Evolutionary conservation across 1,140 invertebrate genomes (phyloP).

Genomic region (Paraescarpia echinospica): DNA sequence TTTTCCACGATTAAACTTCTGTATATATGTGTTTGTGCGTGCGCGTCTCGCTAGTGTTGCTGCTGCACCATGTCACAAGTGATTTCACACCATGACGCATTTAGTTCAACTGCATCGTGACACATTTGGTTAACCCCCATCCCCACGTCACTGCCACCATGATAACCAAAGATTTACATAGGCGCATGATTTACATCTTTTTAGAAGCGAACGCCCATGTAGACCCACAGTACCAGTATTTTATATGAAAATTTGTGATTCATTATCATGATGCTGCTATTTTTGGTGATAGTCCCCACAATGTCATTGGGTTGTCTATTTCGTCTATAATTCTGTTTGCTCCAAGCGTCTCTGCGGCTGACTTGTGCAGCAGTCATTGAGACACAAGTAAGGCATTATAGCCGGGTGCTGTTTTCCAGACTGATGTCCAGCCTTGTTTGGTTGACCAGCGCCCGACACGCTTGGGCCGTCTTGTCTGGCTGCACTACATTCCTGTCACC

Average conservation of each 20-base stretch:
- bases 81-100: not conserved
- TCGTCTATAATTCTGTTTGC: not conserved
- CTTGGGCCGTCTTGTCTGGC: not conserved
- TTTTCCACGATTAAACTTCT: constrained; percentile 1
- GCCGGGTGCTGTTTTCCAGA: not conserved
- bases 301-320: not conserved
- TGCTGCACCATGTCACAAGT: not conserved
- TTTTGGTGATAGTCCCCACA: not conserved
- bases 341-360: not conserved
- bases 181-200: not conserved
- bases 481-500: not conserved
- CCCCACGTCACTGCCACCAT: not conserved
- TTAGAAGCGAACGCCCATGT: not conserved
- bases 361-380: not conserved
- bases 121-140: not conserved
- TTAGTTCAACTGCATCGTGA: not conserved
- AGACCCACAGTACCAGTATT: not conserved
- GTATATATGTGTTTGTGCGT: constrained; percentile 1
- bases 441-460: not conserved
- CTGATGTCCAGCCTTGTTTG: constrained; percentile 3
- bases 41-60: not conserved
- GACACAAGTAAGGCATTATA: not conserved
- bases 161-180: not conserved
- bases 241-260: not conserved
- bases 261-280: not conserved